phyloP scores from a whole-genome alignment of 1,140 invertebrate species.

The Medauroidea extradentata region DNA sequence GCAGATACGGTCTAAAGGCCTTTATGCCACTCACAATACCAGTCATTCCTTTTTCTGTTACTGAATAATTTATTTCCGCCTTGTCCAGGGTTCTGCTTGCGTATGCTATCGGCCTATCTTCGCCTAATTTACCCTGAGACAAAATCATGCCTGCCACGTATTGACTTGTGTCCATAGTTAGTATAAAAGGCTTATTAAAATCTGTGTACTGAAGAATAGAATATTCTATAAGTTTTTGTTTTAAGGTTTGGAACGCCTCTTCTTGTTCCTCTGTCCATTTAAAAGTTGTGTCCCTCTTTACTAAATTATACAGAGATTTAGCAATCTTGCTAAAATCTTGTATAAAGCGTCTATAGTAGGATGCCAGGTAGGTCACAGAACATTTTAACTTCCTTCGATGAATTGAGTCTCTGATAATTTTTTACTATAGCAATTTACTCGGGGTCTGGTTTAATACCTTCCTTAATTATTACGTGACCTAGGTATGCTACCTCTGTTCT shows the following conservation, averaged over 20 bases:
- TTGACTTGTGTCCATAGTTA: conserved; percentile 27
- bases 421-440: conserved; percentile 38
- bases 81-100: conserved; percentile 30
- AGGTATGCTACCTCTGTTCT: conserved; percentile 42
- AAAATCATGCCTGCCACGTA: conserved; percentile 23
- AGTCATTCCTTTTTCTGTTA: conserved; percentile 27
- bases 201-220: conserved; percentile 27
- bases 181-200: conserved; percentile 23
- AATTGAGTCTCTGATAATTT: conserved; percentile 41
- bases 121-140: conserved; percentile 22
- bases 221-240: conserved; percentile 4
- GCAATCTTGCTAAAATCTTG: conserved; percentile 26
- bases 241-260: conserved; percentile 11
- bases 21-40: conserved; percentile 23
- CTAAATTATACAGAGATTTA: conserved; percentile 23
- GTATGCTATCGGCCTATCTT: conserved; percentile 28
- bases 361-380: conserved; percentile 24
- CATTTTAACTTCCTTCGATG: conserved; percentile 32
- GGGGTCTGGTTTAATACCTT: conserved; percentile 43
- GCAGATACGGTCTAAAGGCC: conserved; percentile 24
- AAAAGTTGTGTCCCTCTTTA: conserved; percentile 22
- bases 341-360: conserved; percentile 30
- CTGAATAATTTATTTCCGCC: conserved; percentile 23
- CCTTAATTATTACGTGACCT: conserved; percentile 39
- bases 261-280: conserved; percentile 14